Evolutionary conservation across 2,888 invertebrate genomes (phyloP), one percentile per base, ranked within the genome.

Genomic region (Anorthoa munda): DNA sequence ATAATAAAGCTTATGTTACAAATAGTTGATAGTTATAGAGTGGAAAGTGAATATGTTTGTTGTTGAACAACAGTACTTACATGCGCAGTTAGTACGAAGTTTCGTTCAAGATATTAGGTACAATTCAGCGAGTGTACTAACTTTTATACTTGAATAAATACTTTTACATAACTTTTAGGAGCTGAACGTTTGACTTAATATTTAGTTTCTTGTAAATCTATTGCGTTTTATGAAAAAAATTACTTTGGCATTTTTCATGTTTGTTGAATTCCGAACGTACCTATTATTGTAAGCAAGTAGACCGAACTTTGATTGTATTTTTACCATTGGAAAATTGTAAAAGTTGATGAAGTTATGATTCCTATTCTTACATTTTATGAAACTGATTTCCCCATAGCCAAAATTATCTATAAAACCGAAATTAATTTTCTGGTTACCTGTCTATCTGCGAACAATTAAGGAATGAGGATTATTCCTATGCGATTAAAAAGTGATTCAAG

Each of bases 11-110:
- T 39, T 72, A 56, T 66, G 45, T 69, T 59, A 48, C n/a, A 66
- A 69, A 76, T 50, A 48, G 58, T 72, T 31, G 26, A 51, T n/a
- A 66, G 31, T 69, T 31, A 53, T 45, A 60, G 56, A 82, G 66
- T 70, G 53, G 65, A 68, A 75, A 53, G 21, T 50, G 59, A 69
- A 67, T 81, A 72, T 82, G 66, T 77, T 66, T 68, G 66, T 72
- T 82, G 31, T 66, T 31, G 18, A 67, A 82, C 83, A 65, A 67
- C 67, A 67, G 66, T 70, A 65, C 65, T 79, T 63, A 74, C n/a
- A n/a, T n/a, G 13, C 51, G 23, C 71, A 76, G 56, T 72, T 77
- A 50, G 21, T 65, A 17, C 21, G 15, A 65, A 78, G 63, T 77
- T 77, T 53, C 58, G 58, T 75, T 59, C 50, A 39, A 67, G 80